phyloP scores from a whole-genome alignment of 2,797 vertebrate species.

The Leptoclinus maculatus region DNA sequence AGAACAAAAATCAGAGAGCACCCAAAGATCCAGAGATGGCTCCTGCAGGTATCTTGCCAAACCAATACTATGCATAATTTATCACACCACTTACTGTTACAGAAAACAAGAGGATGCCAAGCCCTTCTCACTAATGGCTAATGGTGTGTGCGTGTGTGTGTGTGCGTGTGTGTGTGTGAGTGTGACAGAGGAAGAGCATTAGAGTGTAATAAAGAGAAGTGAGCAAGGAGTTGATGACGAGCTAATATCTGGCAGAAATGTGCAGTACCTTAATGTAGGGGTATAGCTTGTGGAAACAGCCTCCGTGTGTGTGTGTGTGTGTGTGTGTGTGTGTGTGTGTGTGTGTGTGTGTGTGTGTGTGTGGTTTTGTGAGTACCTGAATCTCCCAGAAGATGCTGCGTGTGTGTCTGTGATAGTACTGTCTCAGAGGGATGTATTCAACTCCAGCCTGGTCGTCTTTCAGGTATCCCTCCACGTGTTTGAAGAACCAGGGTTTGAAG shows the following conservation, averaged over 20 bases:
- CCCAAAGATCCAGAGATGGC: conserved; percentile 32
- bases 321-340: conserved; percentile 9
- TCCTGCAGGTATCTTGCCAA: conserved; percentile 35
- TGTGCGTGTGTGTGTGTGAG: conserved; percentile 31
- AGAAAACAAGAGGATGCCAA: conserved; percentile 65
- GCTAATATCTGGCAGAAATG: conserved; percentile 30
- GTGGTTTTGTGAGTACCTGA: conserved; percentile 82
- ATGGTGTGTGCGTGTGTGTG: conserved; percentile 53
- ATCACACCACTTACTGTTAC: conserved; percentile 73
- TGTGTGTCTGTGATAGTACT: conserved; percentile 98
- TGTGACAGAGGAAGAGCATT: conserved; percentile 20
- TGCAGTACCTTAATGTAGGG: conserved; percentile 24
- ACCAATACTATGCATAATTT: conserved; percentile 79
- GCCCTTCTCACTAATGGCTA: conserved; percentile 80
- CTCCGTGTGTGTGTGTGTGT: neutral
- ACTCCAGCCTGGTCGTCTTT: conserved; percentile 79
- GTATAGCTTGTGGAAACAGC: conserved; percentile 8
- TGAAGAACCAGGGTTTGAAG: conserved; percentile 99
- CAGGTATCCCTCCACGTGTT: conserved; percentile 92
- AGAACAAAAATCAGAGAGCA: conserved; percentile 10
- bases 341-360: conserved; percentile 34
- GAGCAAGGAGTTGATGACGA: conserved; percentile 34
- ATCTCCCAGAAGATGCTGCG: conserved; percentile 99
- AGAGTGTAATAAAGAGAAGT: conserved; percentile 46
- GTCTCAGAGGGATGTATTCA: conserved; percentile 95